Base-by-base conservation (phyloP, 2,113 vertebrate genomes). In the Xiphias gladius region DNA sequence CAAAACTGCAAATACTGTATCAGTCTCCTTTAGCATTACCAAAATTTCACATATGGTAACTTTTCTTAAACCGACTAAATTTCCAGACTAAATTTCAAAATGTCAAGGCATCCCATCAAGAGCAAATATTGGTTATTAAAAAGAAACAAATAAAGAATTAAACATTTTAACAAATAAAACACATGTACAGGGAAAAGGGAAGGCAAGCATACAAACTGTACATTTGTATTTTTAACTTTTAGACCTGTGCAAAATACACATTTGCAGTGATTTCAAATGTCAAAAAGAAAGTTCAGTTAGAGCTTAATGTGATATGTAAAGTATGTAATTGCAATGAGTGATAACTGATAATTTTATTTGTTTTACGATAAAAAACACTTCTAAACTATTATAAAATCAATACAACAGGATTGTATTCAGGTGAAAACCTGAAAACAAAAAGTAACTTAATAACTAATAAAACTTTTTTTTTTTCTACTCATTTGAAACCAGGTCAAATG, bases 51-150 rank as follows among this genome's bases (percentile, higher is more conserved):
- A 70, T 43, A 58, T n/a, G 64, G 16, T 55, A 55, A 66, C 17
- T n/a, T 74, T 64, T 75, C 54, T 58, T 17, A 28, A 58, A 26
- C 17, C 46, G 43, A 73, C 46, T 57, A 67, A 41, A 73, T 35
- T 35, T 35, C 32, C 32, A 35, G 43, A 73, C 46, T 57, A 63
- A 41, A 73, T 69, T 73, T 77, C 48, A 80, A 76, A 80, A 73
- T 76, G n/a, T 80, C 76, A 89, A 80, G 80, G 37, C 28, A 80
- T 83, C 68, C 63, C 58, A 76, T 83, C 22, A 74, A 74, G 35
- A 86, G 50, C 55, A 79, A 82, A 63, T 5, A 14, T 14, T 19
- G 24, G 43, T 79, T 82, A 55, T 61, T 35, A 68, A 76, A 73
- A 57, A 68, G 11, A 6, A 55, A 58, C 13, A 28, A 58, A 14